Evolutionary conservation across 1,140 invertebrate genomes (phyloP), one percentile per base, ranked within the genome.

Genomic region (Spodoptera frugiperda): DNA sequence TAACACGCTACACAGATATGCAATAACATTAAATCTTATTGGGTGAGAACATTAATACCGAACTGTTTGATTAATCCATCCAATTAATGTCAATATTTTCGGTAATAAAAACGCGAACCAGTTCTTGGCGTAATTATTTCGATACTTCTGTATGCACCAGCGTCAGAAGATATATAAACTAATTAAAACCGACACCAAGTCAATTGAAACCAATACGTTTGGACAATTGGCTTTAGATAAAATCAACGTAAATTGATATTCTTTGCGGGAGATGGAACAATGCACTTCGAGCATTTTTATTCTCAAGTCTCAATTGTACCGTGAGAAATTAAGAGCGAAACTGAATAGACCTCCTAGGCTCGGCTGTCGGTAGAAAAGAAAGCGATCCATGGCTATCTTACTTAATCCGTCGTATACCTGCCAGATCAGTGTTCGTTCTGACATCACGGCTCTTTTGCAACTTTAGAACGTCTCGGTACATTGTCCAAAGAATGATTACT

Each of bases 301-400:
- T 88, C 82, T 68, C 79, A 83, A 77, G 82, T 76, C 49, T 80
- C 72, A 71, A 73, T 61, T n/a, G 19, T 57, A 76, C 79, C 88
- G 86, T 89, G 88, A 89, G 87, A 90, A 91, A 89, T 84, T 81
- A 83, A 86, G 85, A 89, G 84, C 87, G 78, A 67, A 79, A 70
- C 78, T 83, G 82, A 85, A 87, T 85, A 81, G 79, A 84, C 77
- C 78, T 78, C 46, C 12, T 77, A 72, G 79, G 83, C 70, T 83
- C 78, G 76, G 8, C 76, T 78, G 65, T 65, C 68, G 80, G 80
- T 67, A 78, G 80, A 88, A 90, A 91, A 89, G 89, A 90, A 90
- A 90, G 86, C 85, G 87, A 91, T 89, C 57, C 48, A 53, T 57
- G 25, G 59, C 76, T 80, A 84, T 89, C 84, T 90, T 85, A 86